These are phyloP conservation scores for Hesperia comma DNA, from an alignment of 2,888 invertebrate genomes.

Conservation along the genomic window DNA sequence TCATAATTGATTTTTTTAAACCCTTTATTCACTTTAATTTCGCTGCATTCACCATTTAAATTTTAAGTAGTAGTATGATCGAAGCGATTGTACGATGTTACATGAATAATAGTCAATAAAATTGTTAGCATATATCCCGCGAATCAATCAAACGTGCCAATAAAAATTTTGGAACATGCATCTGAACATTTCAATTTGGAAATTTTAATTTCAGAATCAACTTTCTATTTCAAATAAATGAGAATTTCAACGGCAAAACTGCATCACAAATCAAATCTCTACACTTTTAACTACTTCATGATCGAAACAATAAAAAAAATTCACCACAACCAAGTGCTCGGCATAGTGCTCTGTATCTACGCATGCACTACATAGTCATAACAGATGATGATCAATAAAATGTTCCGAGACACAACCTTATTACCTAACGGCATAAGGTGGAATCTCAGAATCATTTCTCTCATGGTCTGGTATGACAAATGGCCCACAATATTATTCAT, in stretches of 20 bases:
- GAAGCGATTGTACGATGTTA: no score
- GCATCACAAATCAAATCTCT: constrained; percentile 74
- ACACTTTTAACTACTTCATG: constrained; percentile 57
- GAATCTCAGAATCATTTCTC: constrained; percentile 36
- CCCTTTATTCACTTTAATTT: not conserved
- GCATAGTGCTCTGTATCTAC: constrained; percentile 76
- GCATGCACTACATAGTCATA: constrained; percentile 72
- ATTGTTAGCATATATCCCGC: constrained; percentile 22
- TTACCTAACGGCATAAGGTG: not conserved
- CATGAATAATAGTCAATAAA: no score
- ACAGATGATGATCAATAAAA: constrained; percentile 5
- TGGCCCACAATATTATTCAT: constrained; percentile 37
- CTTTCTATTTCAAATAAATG: constrained; percentile 39
- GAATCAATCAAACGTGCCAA: constrained; percentile 62
- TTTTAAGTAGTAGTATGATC: no score
- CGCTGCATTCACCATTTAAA: not conserved
- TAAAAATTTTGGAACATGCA: constrained; percentile 61
- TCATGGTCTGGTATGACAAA: constrained; percentile 32
- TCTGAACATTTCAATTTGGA: constrained; percentile 45
- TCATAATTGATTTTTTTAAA: no score
- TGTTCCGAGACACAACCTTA: constrained; percentile 6
- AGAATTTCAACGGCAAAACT: constrained; percentile 74
- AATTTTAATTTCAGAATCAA: constrained; percentile 41
- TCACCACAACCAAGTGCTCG: constrained; percentile 81
- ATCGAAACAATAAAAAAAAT: constrained; percentile 53